Percentiles rank a stretch among this genome's conserved stretches.
Conservation (phyloP, 2,797 vertebrate species). For the Epinephelus coioides region DNA sequence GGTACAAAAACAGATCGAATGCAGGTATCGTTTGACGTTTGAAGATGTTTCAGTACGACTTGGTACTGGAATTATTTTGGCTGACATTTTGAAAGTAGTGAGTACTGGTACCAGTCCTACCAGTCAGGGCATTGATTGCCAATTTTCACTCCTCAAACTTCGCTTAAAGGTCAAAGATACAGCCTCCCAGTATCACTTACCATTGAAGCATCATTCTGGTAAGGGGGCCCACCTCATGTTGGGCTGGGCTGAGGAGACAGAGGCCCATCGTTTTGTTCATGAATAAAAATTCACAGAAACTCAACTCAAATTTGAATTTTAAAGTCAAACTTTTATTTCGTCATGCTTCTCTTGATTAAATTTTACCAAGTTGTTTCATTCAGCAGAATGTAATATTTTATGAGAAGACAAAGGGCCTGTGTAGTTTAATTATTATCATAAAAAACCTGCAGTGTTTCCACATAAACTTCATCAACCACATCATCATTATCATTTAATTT, state of each 20-base stretch:
- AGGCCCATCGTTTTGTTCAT: conserved; percentile 4
- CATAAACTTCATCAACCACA: conserved; percentile 24
- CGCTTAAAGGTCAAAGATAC: conserved; percentile 7
- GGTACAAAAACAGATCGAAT: too few species aligned
- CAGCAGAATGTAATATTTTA: background rate
- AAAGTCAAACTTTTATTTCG: background rate
- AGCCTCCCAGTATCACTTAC: conserved; percentile 2
- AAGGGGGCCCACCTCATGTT: background rate
- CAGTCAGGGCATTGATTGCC: background rate
- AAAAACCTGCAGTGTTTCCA: conserved; percentile 19
- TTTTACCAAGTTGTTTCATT: background rate
- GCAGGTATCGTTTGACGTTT: too few species aligned
- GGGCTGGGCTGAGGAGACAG: background rate
- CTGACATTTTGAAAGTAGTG: too few species aligned
- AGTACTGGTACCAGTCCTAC: too few species aligned
- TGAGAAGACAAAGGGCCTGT: conserved; percentile 14
- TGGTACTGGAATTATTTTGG: too few species aligned
- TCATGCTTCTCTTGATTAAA: background rate
- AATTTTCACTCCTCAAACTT: conserved; percentile 3
- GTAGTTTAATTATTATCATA: background rate
- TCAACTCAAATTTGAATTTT: background rate
- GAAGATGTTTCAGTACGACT: too few species aligned
- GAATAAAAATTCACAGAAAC: conserved; percentile 4
- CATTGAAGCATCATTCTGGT: conserved; percentile 7
- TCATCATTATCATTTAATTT: conserved; percentile 37